A percentile compares a stretch with the other conserved stretches of the same genome.
Evolutionary conservation across 1,140 invertebrate genomes (phyloP).

Genomic region (Sipha flava): DNA sequence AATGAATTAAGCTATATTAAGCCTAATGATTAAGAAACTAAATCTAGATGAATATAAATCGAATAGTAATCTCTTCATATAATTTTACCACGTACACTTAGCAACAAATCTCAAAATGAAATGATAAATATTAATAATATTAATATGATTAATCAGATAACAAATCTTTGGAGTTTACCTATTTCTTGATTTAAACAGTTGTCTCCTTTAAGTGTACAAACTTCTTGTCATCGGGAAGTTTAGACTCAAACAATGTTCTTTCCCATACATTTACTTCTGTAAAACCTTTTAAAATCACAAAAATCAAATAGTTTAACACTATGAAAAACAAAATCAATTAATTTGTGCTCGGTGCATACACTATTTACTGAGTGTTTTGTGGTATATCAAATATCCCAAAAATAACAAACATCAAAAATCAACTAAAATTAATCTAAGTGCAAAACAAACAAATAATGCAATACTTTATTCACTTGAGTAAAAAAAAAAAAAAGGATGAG

Average conservation of each 20-base stretch:
- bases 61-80: neutral
- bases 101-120: neutral
- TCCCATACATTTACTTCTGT: slow-evolving; percentile 23
- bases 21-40: too few species aligned
- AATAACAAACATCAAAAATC: neutral
- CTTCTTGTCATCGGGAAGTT: neutral
- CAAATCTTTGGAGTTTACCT: too few species aligned
- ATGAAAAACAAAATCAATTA: neutral
- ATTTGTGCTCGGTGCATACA: neutral
- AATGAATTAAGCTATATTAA: too few species aligned
- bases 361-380: neutral
- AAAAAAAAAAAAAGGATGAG: neutral
- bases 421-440: neutral
- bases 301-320: slow-evolving; percentile 6
- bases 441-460: neutral
- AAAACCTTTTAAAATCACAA: slow-evolving; percentile 21
- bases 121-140: neutral
- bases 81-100: neutral
- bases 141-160: neutral
- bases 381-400: neutral
- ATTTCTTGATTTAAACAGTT: slow-evolving; percentile 11
- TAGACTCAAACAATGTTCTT: neutral
- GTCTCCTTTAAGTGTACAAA: slow-evolving; percentile 21
- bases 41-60: neutral
- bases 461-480: neutral